Evolutionary conservation across 2,797 vertebrate genomes (phyloP).

Genomic region (Miichthys miiuy): DNA sequence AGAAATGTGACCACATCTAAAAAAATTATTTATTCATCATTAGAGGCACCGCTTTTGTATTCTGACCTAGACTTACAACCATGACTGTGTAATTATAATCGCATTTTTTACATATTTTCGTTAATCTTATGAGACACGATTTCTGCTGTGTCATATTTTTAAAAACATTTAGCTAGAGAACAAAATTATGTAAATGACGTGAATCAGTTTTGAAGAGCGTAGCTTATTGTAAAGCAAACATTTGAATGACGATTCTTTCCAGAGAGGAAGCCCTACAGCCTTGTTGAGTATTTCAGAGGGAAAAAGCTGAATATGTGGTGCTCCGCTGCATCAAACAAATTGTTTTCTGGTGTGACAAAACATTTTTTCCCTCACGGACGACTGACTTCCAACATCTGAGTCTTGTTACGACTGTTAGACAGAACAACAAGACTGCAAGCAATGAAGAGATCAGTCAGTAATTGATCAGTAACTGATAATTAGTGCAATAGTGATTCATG

Average conservation of each 20-base stretch:
- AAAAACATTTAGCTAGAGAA: not conserved
- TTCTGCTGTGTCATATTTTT: slow-evolving; percentile 8
- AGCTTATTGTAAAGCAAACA: slow-evolving; percentile 32
- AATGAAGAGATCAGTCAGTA: slow-evolving; percentile 60
- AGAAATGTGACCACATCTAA: slow-evolving; percentile 46
- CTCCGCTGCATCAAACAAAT: slow-evolving; percentile 77
- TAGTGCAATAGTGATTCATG: slow-evolving; percentile 34
- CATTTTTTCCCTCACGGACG: slow-evolving; percentile 59
- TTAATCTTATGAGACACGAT: not conserved
- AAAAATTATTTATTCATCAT: slow-evolving; percentile 36
- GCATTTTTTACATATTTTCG: not conserved
- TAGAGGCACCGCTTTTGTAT: slow-evolving; percentile 13
- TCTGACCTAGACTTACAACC: slow-evolving; percentile 1
- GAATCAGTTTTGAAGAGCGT: slow-evolving; percentile 4
- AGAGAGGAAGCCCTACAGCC: slow-evolving; percentile 56
- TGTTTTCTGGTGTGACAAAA: slow-evolving; percentile 83
- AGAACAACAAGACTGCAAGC: slow-evolving; percentile 66
- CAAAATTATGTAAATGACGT: not conserved
- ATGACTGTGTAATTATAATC: not conserved
- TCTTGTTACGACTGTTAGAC: slow-evolving; percentile 70
- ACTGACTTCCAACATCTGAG: slow-evolving; percentile 79
- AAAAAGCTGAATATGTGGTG: slow-evolving; percentile 50
- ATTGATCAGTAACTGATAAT: slow-evolving; percentile 67
- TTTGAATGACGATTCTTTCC: slow-evolving; percentile 40
- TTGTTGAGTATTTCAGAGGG: slow-evolving; percentile 44